A percentile compares a stretch with the other conserved stretches of the same genome.
Conservation (phyloP, 2,797 vertebrate species). For the Leucoraja ocellata region DNA sequence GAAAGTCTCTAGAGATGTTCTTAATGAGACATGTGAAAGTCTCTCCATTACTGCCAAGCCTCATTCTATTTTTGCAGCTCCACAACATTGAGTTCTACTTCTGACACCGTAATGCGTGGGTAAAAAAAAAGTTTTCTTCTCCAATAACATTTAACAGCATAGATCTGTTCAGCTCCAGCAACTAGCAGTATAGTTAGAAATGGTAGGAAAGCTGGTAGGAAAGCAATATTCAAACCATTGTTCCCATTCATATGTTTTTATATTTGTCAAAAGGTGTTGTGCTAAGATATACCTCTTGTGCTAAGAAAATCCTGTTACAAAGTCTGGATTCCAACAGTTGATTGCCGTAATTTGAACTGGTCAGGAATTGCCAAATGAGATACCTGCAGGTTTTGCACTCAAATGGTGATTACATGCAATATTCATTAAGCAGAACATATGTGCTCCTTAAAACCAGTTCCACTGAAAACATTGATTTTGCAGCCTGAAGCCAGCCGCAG, state of each 20-base stretch:
- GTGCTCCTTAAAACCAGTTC: neutral
- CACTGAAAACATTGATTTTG: neutral
- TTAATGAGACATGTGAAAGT: conserved; percentile 48
- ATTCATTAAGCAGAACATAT: neutral
- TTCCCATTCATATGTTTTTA: neutral
- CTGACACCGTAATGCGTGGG: neutral
- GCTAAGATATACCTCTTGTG: neutral
- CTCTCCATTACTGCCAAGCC: conserved; percentile 37
- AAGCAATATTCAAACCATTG: neutral
- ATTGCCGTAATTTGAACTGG: neutral
- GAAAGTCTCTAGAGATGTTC: conserved; percentile 43
- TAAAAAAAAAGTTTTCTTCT: neutral
- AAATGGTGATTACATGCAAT: neutral
- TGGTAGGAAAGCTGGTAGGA: neutral
- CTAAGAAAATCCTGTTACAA: neutral
- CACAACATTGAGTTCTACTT: neutral
- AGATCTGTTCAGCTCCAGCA: conserved; percentile 45
- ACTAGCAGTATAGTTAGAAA: neutral
- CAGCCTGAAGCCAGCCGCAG: neutral
- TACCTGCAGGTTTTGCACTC: neutral
- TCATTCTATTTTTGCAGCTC: neutral
- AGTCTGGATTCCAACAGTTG: neutral
- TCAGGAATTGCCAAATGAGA: neutral
- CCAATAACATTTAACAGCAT: conserved; percentile 40
- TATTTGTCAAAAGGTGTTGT: neutral